Evolutionary conservation across 2,888 invertebrate genomes (phyloP).

Genomic region (Coelopa pilipes): DNA sequence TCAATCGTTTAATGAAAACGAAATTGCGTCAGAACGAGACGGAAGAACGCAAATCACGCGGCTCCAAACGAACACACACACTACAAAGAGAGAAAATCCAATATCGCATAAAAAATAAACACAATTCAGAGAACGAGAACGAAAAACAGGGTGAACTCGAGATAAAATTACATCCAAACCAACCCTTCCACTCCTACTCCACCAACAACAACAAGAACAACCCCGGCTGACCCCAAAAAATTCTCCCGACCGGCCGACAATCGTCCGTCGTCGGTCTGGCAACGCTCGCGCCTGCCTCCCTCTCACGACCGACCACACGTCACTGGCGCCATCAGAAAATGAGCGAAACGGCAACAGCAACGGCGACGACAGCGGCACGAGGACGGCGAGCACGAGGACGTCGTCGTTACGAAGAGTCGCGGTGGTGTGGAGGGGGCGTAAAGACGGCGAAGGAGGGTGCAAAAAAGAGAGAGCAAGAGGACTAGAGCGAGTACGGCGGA

Average conservation of each 20-base stretch:
- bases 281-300: not conserved
- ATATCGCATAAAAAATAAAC: not conserved
- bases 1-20: slow-evolving; percentile 15
- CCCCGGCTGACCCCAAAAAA: too few species aligned
- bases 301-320: slow-evolving; percentile 11
- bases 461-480: not conserved
- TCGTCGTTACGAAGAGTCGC: slow-evolving; percentile 3
- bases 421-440: not conserved
- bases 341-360: slow-evolving; percentile 12
- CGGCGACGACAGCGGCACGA: slow-evolving; percentile 8
- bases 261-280: not conserved
- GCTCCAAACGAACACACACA: slow-evolving; percentile 5
- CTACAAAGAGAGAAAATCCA: not conserved
- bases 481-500: not conserved
- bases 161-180: not conserved
- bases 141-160: not conserved
- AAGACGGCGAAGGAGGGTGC: not conserved
- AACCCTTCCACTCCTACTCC: not conserved
- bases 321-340: slow-evolving; percentile 32
- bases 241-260: too few species aligned
- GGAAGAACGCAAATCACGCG: slow-evolving; percentile 1
- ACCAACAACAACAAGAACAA: not conserved
- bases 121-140: not conserved
- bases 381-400: not conserved
- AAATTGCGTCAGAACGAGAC: not conserved